phyloP scores from a whole-genome alignment of 2,888 invertebrate species.

The Drosophila mercatorum region DNA sequence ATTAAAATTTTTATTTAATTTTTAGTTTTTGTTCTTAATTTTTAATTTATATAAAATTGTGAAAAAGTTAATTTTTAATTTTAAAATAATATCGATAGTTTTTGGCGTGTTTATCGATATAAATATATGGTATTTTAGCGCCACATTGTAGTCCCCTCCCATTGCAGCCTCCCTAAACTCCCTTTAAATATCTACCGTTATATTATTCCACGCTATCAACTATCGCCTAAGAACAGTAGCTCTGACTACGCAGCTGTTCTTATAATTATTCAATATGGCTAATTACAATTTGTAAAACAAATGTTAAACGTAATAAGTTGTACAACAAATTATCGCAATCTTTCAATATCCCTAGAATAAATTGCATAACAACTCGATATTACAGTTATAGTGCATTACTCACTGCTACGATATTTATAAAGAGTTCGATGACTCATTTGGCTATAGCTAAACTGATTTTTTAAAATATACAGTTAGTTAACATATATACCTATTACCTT shows the following conservation, averaged over 20 bases:
- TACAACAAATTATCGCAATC: neutral
- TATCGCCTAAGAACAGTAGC: neutral
- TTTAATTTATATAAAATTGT: no score
- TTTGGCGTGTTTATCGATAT: neutral
- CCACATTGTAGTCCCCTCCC: no score
- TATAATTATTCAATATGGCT: neutral
- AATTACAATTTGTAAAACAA: neutral
- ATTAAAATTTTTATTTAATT: no score
- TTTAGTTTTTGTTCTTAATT: no score
- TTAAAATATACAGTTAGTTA: conserved; percentile 33
- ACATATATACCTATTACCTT: conserved; percentile 14
- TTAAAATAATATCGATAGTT: neutral
- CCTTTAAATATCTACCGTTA: neutral
- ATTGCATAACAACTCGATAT: neutral
- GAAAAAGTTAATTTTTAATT: no score
- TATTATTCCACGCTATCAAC: neutral
- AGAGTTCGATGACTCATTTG: conserved; percentile 23
- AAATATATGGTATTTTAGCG: neutral
- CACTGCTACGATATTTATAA: neutral
- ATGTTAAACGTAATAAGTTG: no score
- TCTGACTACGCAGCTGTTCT: neutral
- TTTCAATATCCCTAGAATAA: neutral
- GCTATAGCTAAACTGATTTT: conserved; percentile 13
- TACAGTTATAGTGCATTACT: neutral
- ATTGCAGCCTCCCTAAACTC: no score